A percentile compares a stretch with the other conserved stretches of the same genome.
phyloP scores from a whole-genome alignment of 2,888 invertebrate species.

The Leptinotarsa rubiginosa region DNA sequence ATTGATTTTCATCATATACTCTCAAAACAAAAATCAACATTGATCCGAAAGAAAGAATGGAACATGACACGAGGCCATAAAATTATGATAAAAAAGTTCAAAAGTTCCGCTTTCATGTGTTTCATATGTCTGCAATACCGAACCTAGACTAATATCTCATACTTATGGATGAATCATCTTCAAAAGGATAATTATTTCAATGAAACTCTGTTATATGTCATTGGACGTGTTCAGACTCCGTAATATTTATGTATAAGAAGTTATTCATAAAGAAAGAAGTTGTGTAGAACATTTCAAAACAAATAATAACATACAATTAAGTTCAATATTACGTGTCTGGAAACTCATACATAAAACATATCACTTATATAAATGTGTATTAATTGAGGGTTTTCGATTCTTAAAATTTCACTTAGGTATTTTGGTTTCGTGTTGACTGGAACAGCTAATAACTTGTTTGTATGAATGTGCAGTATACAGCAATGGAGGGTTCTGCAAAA shows the following conservation, averaged over 20 bases:
- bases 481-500: too few species aligned
- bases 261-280: background rate
- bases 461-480: too few species aligned
- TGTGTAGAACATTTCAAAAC: background rate
- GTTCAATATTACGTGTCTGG: background rate
- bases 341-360: background rate
- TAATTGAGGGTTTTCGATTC: background rate
- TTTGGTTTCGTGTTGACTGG: too few species aligned
- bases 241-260: background rate
- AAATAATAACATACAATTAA: background rate
- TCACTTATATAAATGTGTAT: background rate
- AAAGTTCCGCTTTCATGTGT: too few species aligned
- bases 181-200: background rate
- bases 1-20: too few species aligned
- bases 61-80: too few species aligned
- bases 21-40: too few species aligned
- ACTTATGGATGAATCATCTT: background rate
- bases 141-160: background rate
- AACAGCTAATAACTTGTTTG: too few species aligned
- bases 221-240: background rate
- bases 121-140: background rate
- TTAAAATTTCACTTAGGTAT: background rate
- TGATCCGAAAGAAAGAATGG: too few species aligned
- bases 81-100: too few species aligned
- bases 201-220: background rate